A percentile compares a stretch with the other conserved stretches of the same genome.
phyloP scores from a whole-genome alignment of 2,888 invertebrate species.

The Agrilus biguttatus region DNA sequence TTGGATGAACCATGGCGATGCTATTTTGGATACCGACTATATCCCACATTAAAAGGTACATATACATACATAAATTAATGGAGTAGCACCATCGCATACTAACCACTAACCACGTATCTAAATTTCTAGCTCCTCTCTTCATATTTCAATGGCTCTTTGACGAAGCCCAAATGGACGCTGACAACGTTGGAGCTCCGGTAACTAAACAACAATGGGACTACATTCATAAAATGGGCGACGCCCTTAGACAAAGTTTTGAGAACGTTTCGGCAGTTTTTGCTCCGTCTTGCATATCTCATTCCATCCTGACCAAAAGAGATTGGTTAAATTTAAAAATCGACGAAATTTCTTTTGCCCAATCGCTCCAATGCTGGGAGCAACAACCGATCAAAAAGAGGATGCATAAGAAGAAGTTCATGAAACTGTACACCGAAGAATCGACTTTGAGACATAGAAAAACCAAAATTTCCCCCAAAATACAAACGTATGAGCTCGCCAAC shows the following conservation, averaged over 20 bases:
- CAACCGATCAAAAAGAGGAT: conserved; percentile 26
- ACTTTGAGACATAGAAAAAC: conserved; percentile 10
- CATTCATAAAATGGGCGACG: conserved; percentile 79
- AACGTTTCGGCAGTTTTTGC: conserved; percentile 84
- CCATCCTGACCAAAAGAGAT: conserved; percentile 71
- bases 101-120: background rate
- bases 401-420: conserved; percentile 13
- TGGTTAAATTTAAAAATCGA: conserved; percentile 73
- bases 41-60: conserved; percentile 69
- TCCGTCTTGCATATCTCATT: conserved; percentile 87
- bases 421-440: conserved; percentile 17
- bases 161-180: conserved; percentile 85
- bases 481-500: conserved; percentile 3
- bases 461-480: conserved; percentile 9
- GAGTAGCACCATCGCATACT: background rate
- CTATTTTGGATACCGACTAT: conserved; percentile 81
- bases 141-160: conserved; percentile 93
- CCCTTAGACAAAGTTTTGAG: conserved; percentile 64
- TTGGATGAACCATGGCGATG: conserved; percentile 74
- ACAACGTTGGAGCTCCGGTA: conserved; percentile 80
- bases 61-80: too few relatives aligned
- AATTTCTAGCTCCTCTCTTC: conserved; percentile 63
- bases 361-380: conserved; percentile 80
- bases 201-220: conserved; percentile 88
- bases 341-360: conserved; percentile 69